Evolutionary conservation across 1,140 invertebrate species (phyloP).

Genomic region (Belonocnema kinseyi): DNA sequence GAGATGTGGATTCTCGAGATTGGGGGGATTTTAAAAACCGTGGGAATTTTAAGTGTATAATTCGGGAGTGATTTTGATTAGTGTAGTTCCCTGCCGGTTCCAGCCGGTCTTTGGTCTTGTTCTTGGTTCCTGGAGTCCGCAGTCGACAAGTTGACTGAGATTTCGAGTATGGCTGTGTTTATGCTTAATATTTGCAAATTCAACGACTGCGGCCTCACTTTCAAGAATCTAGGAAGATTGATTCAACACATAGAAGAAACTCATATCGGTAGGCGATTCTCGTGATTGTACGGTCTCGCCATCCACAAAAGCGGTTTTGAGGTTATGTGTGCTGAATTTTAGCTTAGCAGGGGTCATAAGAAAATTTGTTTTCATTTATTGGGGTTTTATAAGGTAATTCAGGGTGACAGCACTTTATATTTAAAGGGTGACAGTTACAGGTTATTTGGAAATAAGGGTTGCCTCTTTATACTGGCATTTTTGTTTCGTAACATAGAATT

Average conservation of each 20-base stretch:
- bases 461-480: too few relatives aligned
- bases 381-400: too few relatives aligned
- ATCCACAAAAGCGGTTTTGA: constrained; percentile 13
- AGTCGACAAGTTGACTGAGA: not conserved
- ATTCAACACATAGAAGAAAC: constrained; percentile 91
- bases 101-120: constrained; percentile 22
- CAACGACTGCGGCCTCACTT: constrained; percentile 88
- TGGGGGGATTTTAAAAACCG: not conserved
- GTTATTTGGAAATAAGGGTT: too few relatives aligned
- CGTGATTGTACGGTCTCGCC: not conserved
- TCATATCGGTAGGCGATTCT: constrained; percentile 83
- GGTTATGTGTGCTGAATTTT: constrained; percentile 38
- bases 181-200: constrained; percentile 92
- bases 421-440: too few relatives aligned
- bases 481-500: too few relatives aligned
- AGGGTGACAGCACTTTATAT: too few relatives aligned
- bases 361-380: too few relatives aligned
- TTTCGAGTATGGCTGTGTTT: constrained; percentile 86
- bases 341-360: too few relatives aligned
- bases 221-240: constrained; percentile 85
- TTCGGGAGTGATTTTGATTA: constrained; percentile 2
- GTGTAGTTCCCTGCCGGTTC: not conserved
- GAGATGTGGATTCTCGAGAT: not conserved
- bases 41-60: not conserved
- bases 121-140: constrained; percentile 32